Evolutionary conservation across 2,797 vertebrate species (phyloP).

Genomic region (Alectoris magna): DNA sequence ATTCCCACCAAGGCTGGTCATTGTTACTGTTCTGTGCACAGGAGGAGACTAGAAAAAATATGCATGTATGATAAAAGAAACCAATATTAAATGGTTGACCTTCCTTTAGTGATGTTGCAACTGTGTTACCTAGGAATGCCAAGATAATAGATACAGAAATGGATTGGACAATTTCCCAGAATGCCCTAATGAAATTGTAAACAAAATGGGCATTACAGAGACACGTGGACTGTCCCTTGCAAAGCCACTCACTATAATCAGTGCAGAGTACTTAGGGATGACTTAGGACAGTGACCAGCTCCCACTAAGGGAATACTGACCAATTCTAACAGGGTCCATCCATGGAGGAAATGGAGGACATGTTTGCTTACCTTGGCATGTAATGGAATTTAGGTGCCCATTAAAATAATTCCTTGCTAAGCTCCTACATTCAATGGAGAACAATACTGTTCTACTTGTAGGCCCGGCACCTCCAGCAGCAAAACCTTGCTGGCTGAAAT

Average conservation of each 20-base stretch:
- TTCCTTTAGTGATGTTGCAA: neutral
- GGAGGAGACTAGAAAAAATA: neutral
- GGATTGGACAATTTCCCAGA: neutral
- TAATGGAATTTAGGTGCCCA: neutral
- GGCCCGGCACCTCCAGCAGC: neutral
- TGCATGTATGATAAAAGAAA: neutral
- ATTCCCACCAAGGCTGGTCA: neutral
- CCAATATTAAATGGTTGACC: neutral
- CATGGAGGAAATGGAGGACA: neutral
- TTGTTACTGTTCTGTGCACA: neutral
- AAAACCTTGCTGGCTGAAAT: neutral
- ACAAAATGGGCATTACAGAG: neutral
- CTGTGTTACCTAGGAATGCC: neutral
- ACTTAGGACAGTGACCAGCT: neutral
- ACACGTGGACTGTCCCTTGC: neutral
- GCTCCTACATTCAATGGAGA: neutral
- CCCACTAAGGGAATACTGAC: neutral
- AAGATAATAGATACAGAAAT: neutral
- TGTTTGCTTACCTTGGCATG: neutral
- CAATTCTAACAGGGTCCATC: neutral
- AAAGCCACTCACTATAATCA: neutral
- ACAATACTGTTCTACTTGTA: neutral
- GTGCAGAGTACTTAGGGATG: neutral
- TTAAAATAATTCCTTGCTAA: neutral
- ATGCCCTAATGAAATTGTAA: conserved; percentile 17